Percentiles rank a stretch among this genome's conserved stretches.
Conservation (phyloP, 2,888 invertebrate species). For the Caenorhabditis zanzibari region DNA sequence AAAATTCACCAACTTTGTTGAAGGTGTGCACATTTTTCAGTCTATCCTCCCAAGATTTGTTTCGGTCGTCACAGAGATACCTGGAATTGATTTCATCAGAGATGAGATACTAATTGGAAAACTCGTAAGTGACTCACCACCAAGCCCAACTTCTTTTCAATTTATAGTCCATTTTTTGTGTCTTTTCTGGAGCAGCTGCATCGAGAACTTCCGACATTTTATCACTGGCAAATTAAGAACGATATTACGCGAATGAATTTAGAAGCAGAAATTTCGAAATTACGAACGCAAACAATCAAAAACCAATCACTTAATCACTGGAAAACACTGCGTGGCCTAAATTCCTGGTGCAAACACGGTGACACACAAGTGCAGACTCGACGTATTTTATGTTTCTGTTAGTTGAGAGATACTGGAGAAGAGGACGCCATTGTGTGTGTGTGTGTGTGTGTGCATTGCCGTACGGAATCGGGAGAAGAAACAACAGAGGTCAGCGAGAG, state of each 20-base stretch:
- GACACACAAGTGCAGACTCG: conserved; percentile 6
- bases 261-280: neutral
- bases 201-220: neutral
- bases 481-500: conserved; percentile 1
- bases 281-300: neutral
- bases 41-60: conserved; percentile 92
- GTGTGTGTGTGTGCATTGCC: neutral
- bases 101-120: neutral
- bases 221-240: neutral
- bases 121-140: conserved; percentile 28
- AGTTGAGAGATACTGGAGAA: neutral
- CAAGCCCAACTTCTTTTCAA: conserved; percentile 42
- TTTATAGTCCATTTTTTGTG: neutral
- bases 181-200: neutral
- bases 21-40: conserved; percentile 95
- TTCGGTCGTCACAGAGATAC: conserved; percentile 73
- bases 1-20: conserved; percentile 98
- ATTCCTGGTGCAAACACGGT: conserved; percentile 39
- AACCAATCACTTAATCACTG: neutral
- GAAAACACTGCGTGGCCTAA: conserved; percentile 33
- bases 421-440: neutral
- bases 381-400: neutral
- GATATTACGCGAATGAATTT: too few species aligned
- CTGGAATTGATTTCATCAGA: too few species aligned
- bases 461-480: neutral